Base-by-base conservation (phyloP, 2,797 vertebrate species). In the Sebastes minor region DNA sequence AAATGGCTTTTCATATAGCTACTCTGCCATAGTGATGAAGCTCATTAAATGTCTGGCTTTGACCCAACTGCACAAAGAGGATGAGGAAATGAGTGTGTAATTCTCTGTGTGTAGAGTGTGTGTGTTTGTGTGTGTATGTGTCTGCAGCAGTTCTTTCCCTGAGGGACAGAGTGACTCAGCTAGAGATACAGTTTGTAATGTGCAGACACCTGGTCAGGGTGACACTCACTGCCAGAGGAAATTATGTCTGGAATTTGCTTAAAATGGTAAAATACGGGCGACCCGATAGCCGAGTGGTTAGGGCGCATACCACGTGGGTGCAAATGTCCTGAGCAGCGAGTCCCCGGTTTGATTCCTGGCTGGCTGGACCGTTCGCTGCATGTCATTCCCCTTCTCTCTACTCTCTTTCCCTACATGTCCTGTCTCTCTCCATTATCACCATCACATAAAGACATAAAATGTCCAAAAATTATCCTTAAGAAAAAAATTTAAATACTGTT, bases 1-100 rank as follows among this genome's bases (percentile, higher is more conserved):
- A 83, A 80, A 83, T 35, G 70, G 55, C 20, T 74, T 69, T 82
- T 76, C 72, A 76, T 76, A 32, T 5, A 62, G 63, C 61, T 5
- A 11, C 62, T 71, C 68, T 52, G 70, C 60, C 22, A 23, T 67
- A 59, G 30, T 35, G 33, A 66, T 74, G 5, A 52, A 80, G 76
- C 70, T 74, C 61, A 63, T 74, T 74, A 82, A 73, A 80, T 11
- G 60, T 35, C 23, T 46, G 59, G 80, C 53, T 64, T 10, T 28
- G 52, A 79, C 30, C 64, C 72, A 74, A 12, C 57, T 22, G 62
- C 52, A 71, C 71, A 53, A 25, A 66, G 63, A n/a, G 4, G 27
- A 52, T 5, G 23, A 57, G 25, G 60, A n/a, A 52, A 56, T 8
- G 5, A 32, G 28, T 4, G 33, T 57, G 55, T 74, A 2, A 16